Evolutionary conservation across 2,888 invertebrate genomes (phyloP), one percentile per base, ranked within the genome.

Genomic region (Acleris emargana): DNA sequence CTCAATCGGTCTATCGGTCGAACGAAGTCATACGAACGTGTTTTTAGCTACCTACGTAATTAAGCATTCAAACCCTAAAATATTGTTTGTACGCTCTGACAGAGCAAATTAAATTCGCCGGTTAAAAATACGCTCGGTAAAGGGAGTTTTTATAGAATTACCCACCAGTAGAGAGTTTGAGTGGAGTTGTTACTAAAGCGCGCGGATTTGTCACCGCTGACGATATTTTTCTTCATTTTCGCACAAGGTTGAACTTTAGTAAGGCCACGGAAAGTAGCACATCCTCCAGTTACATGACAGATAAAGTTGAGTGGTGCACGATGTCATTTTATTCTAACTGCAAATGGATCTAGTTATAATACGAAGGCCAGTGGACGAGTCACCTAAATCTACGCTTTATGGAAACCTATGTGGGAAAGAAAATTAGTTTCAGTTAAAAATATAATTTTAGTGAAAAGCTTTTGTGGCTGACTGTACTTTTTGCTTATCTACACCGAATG

Each of bases 321-420:
- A 64, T 60, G 64, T 32, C 59, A 64, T 64, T 64, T 55, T 54
- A 50, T 60, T 64, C 59, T 64, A 64, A 64, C 64, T 64, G 64
- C 59, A 64, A 49, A 64, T 64, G 59, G 59, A 60, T 49, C 50
- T 50, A 55, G 54, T 59, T 55, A 64, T 51, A 54, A 59, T 54
- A 55, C 49, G 58, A 53, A 28, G 54, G 28, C 53, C 43, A 53
- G 25, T 18, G 42, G 49, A 47, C 43, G 28, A 50, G 54, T 43
- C 28, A 59, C 59, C n/a, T n/a, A n/a, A 45, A 64, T 59, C 38
- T 20, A 3, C 47, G 43, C 17, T 50, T 16, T 17, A 4, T 18
- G 11, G 11, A 0, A n/a, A 17, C 17, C n/a, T n/a, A 17, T 45
- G 45, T 13, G 13, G 28, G 9, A 11, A 38, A 38, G 32, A 13